A percentile compares a stretch with the other conserved stretches of the same genome.
phyloP scores from a whole-genome alignment of 2,113 vertebrate species.

The Forbesichthys agassizii region DNA sequence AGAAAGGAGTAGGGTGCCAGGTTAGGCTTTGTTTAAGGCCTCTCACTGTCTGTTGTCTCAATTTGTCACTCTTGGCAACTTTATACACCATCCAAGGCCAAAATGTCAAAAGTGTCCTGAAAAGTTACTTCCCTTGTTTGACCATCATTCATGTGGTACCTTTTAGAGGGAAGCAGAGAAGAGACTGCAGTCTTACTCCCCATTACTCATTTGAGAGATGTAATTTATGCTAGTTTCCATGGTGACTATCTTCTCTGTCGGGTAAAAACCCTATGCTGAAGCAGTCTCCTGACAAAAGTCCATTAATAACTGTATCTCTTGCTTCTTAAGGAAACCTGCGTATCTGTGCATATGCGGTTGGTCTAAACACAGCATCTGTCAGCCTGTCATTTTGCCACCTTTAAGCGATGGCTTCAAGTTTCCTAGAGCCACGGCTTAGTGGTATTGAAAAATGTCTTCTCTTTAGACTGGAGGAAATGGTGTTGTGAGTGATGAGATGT shows the following conservation, averaged over 20 bases:
- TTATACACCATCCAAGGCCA: slow-evolving; percentile 54
- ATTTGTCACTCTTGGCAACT: slow-evolving; percentile 64
- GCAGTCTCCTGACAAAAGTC: slow-evolving; percentile 83
- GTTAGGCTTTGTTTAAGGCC: slow-evolving; percentile 48
- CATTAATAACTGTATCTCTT: slow-evolving; percentile 86
- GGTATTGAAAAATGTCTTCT: slow-evolving; percentile 73
- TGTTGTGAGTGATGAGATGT: slow-evolving; percentile 76
- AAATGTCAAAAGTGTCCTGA: slow-evolving; percentile 59
- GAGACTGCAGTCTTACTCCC: slow-evolving; percentile 33
- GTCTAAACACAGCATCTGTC: slow-evolving; percentile 88
- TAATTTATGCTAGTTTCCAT: slow-evolving; percentile 88
- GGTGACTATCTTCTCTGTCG: slow-evolving; percentile 87
- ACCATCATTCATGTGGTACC: slow-evolving; percentile 53
- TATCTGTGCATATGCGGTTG: slow-evolving; percentile 68
- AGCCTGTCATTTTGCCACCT: slow-evolving; percentile 84
- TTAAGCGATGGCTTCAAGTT: slow-evolving; percentile 86
- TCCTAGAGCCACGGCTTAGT: slow-evolving; percentile 74
- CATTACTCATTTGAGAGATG: slow-evolving; percentile 72
- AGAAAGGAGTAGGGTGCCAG: slow-evolving; percentile 12
- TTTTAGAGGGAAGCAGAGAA: slow-evolving; percentile 68
- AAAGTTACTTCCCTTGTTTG: slow-evolving; percentile 65
- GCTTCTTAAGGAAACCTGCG: slow-evolving; percentile 77
- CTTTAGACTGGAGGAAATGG: slow-evolving; percentile 73
- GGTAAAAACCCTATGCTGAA: slow-evolving; percentile 78
- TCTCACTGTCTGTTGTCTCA: slow-evolving; percentile 36